Percentiles rank a stretch among this genome's conserved stretches.
Conservation (phyloP, 2,113 vertebrate genomes). For the Pangasianodon hypophthalmus region DNA sequence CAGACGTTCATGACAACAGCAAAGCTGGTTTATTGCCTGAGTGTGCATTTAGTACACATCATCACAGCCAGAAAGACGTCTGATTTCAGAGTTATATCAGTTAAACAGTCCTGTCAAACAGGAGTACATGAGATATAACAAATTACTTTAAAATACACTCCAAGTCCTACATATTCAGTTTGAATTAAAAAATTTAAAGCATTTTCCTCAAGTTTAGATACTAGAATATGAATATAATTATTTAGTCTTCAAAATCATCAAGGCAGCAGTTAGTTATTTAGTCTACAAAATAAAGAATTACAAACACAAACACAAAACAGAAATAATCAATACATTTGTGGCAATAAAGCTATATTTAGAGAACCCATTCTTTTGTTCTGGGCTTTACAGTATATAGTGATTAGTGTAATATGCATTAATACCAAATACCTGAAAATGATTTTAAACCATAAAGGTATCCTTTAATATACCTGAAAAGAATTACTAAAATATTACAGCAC, state of each 20-base stretch:
- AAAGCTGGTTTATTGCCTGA: neutral
- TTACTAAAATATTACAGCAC: too few species aligned
- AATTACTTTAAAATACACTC: neutral
- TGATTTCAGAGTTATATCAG: neutral
- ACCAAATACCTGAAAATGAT: too few species aligned
- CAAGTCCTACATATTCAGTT: neutral
- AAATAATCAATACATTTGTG: too few species aligned
- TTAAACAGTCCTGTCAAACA: neutral
- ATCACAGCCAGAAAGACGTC: neutral
- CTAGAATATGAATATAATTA: neutral
- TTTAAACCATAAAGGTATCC: too few species aligned
- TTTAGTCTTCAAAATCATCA: neutral
- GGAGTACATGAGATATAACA: neutral
- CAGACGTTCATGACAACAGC: neutral
- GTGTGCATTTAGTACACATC: neutral
- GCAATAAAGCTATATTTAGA: too few species aligned
- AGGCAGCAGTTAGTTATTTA: neutral
- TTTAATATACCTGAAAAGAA: too few species aligned
- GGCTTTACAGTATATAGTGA: neutral
- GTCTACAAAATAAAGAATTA: neutral
- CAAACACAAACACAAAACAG: too few species aligned
- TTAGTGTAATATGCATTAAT: neutral
- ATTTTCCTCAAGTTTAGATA: neutral
- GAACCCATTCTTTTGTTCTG: too few species aligned
- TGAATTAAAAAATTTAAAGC: neutral